These are phyloP conservation scores for Drosophila nigricruria DNA, from an alignment of 2,888 invertebrate species.

Conservation along the genomic window DNA sequence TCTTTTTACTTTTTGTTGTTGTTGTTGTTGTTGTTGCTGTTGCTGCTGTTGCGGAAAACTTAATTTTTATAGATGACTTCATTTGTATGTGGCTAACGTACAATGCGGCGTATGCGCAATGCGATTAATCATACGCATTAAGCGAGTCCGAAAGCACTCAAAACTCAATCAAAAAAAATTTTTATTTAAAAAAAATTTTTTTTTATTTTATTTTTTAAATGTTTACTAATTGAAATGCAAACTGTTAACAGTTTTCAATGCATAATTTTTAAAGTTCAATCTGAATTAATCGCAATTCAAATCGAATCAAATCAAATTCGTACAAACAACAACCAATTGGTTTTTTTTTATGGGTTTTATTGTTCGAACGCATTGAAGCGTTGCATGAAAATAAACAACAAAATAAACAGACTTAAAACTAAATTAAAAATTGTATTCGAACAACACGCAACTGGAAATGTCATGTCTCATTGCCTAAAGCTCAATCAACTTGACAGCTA, in stretches of 20 bases:
- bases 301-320: slow-evolving; percentile 14
- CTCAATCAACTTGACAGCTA: slow-evolving; percentile 6
- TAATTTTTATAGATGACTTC: slow-evolving; percentile 63
- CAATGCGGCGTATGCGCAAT: slow-evolving; percentile 60
- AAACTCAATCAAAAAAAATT: not conserved
- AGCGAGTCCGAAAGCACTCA: slow-evolving; percentile 28
- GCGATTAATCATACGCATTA: slow-evolving; percentile 32
- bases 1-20: slow-evolving; percentile 26
- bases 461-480: slow-evolving; percentile 16
- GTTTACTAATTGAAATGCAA: not conserved
- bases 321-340: slow-evolving; percentile 6
- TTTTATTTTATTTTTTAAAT: not conserved
- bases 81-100: slow-evolving; percentile 41
- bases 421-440: slow-evolving; percentile 12
- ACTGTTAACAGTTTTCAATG: slow-evolving; percentile 7
- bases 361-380: slow-evolving; percentile 40
- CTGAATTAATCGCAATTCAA: not conserved
- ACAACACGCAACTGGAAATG: slow-evolving; percentile 41
- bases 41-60: slow-evolving; percentile 54
- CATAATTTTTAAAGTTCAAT: slow-evolving; percentile 7
- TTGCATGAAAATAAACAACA: slow-evolving; percentile 29
- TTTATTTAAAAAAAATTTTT: not conserved
- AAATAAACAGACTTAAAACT: slow-evolving; percentile 19
- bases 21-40: slow-evolving; percentile 26
- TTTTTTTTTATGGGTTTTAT: slow-evolving; percentile 10